Evolutionary conservation across 2,888 invertebrate genomes (phyloP), one percentile per base, ranked within the genome.

Genomic region (Himalopsyche kuldschensis): DNA sequence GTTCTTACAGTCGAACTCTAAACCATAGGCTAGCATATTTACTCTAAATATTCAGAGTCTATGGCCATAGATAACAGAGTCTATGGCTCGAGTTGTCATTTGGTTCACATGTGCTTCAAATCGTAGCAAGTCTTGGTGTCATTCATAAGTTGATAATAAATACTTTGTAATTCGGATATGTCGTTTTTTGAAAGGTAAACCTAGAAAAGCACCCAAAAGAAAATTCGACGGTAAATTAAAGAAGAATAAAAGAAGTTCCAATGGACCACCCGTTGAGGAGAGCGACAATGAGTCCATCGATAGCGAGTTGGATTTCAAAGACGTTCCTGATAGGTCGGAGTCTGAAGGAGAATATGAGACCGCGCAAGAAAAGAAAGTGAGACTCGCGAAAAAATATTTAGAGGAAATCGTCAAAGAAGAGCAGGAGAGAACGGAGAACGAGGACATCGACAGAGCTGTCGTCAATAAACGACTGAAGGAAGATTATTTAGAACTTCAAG

Each of bases 361-460:
- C 0, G 95, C 95, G 0, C 97, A 98, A 89, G 97, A 98, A 88
- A 98, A 98, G 89, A 96, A 97, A 87, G 89, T 98, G 78, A 93
- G 98, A 75, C 90, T 98, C 85, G 98, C 98, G 0, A 98, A 98
- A 89, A 94, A 96, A 88, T 98, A 98, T 90, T 91, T 99, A 47
- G 93, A 96, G 88, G 96, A 97, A 91, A 95, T 98, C 75, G 95
- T 96, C 90, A 94, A 93, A 88, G 95, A 97, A 91, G 96, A 96
- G 89, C 93, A 93, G 30, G 93, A 94, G 86, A 92, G 95, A 87
- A 92, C 93, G 0, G 95, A 95, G 87, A 91, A 93, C 24, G 92
- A 93, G 86, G 94, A 94, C 87, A 90, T 93, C 75, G 94, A 94
- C 82, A 93, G 93, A 86, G 93, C 94, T 87, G 92, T 94, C 1